phyloP scores from a whole-genome alignment of 2,113 vertebrate species.

The Pollachius pollachius region DNA sequence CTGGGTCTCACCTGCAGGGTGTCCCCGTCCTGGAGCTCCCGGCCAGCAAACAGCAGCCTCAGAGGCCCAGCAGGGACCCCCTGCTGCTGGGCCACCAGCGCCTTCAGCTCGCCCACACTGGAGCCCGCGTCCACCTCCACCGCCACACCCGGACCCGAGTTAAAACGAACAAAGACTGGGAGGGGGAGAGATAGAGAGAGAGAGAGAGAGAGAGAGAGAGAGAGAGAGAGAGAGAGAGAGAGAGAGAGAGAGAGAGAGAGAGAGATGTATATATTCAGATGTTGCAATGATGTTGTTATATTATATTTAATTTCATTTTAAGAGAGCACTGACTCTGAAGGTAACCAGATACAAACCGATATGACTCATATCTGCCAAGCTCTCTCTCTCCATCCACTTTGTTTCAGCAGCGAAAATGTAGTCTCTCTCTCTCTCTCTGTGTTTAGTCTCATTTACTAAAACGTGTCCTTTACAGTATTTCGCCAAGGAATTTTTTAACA shows the following conservation, averaged over 20 bases:
- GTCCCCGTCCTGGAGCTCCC: slow-evolving; percentile 42
- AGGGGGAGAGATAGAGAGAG: not conserved
- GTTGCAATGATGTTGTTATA: no score
- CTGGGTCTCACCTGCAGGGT: slow-evolving; percentile 46
- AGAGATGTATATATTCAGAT: no score
- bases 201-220: not conserved
- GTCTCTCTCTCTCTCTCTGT: no score
- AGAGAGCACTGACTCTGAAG: no score
- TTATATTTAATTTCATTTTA: no score
- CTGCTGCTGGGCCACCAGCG: slow-evolving; percentile 48
- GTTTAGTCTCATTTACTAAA: no score
- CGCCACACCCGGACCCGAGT: slow-evolving; percentile 26
- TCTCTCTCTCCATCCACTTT: no score
- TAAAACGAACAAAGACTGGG: slow-evolving; percentile 55
- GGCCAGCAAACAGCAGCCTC: slow-evolving; percentile 55
- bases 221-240: not conserved
- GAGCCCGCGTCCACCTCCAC: slow-evolving; percentile 48
- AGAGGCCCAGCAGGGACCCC: slow-evolving; percentile 38
- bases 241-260: not conserved
- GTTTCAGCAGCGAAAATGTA: no score
- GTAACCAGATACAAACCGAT: no score
- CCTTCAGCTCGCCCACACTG: slow-evolving; percentile 41
- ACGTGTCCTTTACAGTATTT: no score
- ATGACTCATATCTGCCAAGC: no score
- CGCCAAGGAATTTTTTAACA: no score